Conservation (phyloP, 1,140 invertebrate species). For the Drosophila orena region DNA sequence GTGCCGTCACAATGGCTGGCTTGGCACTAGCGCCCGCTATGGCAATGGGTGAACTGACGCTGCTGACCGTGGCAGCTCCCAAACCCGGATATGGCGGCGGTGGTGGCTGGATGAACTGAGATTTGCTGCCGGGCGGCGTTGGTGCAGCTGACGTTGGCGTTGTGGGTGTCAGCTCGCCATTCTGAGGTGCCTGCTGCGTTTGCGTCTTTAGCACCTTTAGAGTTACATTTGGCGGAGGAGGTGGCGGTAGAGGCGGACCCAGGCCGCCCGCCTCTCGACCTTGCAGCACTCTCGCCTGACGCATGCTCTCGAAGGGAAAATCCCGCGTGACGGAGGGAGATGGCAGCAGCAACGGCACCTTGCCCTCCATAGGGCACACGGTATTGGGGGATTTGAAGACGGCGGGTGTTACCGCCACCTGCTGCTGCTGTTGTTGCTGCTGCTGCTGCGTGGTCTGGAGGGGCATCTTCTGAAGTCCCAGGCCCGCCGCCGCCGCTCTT, state of each 20-base stretch:
- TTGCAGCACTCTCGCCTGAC: slow-evolving; percentile 90
- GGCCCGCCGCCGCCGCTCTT: slow-evolving; percentile 30
- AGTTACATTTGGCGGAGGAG: slow-evolving; percentile 65
- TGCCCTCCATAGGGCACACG: slow-evolving; percentile 91
- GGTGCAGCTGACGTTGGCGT: slow-evolving; percentile 31
- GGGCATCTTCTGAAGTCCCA: slow-evolving; percentile 58
- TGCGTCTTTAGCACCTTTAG: slow-evolving; percentile 71
- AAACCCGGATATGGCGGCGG: slow-evolving; percentile 86
- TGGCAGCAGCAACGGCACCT: slow-evolving; percentile 86
- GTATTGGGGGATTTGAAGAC: slow-evolving; percentile 93
- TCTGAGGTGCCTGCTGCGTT: slow-evolving; percentile 50
- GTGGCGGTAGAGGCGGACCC: slow-evolving; percentile 59
- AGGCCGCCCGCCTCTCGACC: slow-evolving; percentile 83
- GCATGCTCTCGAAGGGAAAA: slow-evolving; percentile 96
- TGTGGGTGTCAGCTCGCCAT: slow-evolving; percentile 53
- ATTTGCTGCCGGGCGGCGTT: slow-evolving; percentile 58
- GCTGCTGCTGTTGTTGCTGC: slow-evolving; percentile 48
- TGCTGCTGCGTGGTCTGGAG: slow-evolving; percentile 43
- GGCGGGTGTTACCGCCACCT: slow-evolving; percentile 66
- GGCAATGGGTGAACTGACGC: slow-evolving; percentile 50
- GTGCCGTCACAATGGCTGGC: slow-evolving; percentile 45
- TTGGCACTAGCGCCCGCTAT: slow-evolving; percentile 49
- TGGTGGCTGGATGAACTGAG: slow-evolving; percentile 83
- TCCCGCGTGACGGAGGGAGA: slow-evolving; percentile 84
- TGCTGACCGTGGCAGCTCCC: slow-evolving; percentile 31